phyloP scores from a whole-genome alignment of 2,113 vertebrate species.

The Dolichotis patagonum region DNA sequence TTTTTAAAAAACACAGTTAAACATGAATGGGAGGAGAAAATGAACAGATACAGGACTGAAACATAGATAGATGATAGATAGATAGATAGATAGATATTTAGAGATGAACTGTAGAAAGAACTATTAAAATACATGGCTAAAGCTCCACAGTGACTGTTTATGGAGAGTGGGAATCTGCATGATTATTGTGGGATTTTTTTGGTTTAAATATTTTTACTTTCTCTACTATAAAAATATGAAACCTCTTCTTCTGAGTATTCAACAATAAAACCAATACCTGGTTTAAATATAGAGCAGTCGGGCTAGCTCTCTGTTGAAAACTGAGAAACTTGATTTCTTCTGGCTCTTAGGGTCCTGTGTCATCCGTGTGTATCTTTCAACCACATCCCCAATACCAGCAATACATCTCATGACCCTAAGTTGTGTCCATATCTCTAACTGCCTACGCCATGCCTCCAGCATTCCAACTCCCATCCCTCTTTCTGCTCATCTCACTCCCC shows the following conservation, averaged over 20 bases:
- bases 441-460: not conserved
- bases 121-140: not conserved
- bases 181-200: not conserved
- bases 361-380: not conserved
- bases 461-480: not conserved
- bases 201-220: not conserved
- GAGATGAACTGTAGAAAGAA: not conserved
- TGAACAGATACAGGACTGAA: not conserved
- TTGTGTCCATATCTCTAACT: not conserved
- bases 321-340: accelerated
- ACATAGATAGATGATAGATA: not conserved
- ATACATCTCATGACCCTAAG: not conserved
- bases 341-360: not conserved
- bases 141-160: not conserved
- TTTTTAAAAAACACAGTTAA: not conserved
- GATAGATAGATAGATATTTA: no score
- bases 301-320: not conserved
- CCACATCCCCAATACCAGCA: no score
- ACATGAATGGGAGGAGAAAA: not conserved
- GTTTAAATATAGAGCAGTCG: not conserved
- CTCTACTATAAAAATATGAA: not conserved
- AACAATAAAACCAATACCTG: not conserved
- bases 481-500: accelerated
- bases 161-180: no score
- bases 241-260: not conserved